These are phyloP conservation scores for Eristalinus aeneus DNA, from an alignment of 2,888 invertebrate species.

Conservation along the genomic window DNA sequence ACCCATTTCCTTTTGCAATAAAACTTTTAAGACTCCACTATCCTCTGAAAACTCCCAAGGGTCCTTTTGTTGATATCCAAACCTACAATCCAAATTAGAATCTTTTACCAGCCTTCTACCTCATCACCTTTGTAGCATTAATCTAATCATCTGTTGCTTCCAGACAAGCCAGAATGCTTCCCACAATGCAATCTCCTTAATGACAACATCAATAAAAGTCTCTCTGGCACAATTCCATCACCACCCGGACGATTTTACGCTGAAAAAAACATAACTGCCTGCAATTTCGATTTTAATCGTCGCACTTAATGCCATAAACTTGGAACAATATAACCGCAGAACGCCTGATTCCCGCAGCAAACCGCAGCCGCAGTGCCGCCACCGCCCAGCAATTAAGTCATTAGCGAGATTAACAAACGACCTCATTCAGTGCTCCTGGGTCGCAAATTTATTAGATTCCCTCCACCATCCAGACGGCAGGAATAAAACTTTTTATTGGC, in stretches of 20 bases:
- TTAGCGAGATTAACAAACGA: slow-evolving; percentile 65
- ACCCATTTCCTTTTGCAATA: too few relatives aligned
- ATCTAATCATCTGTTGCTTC: not conserved
- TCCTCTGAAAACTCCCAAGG: too few relatives aligned
- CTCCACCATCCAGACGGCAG: not conserved
- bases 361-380: not conserved
- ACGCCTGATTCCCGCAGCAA: slow-evolving; percentile 14
- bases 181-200: not conserved
- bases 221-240: slow-evolving; percentile 49
- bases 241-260: slow-evolving; percentile 9
- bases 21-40: too few relatives aligned
- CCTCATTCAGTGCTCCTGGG: slow-evolving; percentile 19
- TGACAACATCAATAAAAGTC: slow-evolving; percentile 6
- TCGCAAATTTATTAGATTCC: slow-evolving; percentile 47
- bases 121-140: not conserved
- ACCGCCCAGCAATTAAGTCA: slow-evolving; percentile 55
- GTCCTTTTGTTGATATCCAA: too few relatives aligned
- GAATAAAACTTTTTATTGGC: slow-evolving; percentile 56
- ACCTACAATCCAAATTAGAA: too few relatives aligned
- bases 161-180: not conserved
- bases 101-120: not conserved
- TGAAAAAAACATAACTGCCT: slow-evolving; percentile 29
- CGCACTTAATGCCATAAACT: slow-evolving; percentile 62
- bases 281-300: slow-evolving; percentile 56
- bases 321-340: not conserved